These are phyloP conservation scores for Daphoenositta chrysoptera DNA, from an alignment of 2,113 vertebrate genomes.

Conservation along the genomic window DNA sequence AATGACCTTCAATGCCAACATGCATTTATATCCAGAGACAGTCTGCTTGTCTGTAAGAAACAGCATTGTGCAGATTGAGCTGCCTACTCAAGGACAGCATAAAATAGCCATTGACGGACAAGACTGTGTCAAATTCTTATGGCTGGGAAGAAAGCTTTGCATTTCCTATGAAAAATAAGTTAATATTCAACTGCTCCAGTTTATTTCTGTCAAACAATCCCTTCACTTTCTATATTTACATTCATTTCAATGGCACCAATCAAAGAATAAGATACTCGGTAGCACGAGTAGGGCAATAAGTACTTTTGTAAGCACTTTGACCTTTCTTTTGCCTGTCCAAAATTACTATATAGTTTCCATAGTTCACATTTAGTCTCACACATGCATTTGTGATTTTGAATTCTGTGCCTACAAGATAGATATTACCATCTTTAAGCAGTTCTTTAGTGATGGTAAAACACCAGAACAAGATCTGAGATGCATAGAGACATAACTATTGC, in stretches of 20 bases:
- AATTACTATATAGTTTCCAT: background rate
- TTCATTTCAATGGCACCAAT: background rate
- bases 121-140: background rate
- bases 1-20: background rate
- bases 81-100: fast-evolving
- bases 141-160: background rate
- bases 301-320: background rate
- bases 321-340: background rate
- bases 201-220: background rate
- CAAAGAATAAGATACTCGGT: background rate
- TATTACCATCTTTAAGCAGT: background rate
- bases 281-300: background rate
- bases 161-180: background rate
- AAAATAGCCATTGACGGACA: background rate
- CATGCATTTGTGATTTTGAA: fast-evolving
- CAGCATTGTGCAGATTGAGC: background rate
- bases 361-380: background rate
- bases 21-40: background rate
- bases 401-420: background rate
- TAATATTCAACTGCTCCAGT: background rate
- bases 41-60: background rate
- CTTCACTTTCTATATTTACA: background rate
- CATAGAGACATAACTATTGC: background rate
- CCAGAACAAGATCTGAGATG: background rate
- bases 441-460: background rate